Evolutionary conservation across 2,797 vertebrate genomes (phyloP), one percentile per base, ranked within the genome.

Genomic region (Brachyalestes nurse): DNA sequence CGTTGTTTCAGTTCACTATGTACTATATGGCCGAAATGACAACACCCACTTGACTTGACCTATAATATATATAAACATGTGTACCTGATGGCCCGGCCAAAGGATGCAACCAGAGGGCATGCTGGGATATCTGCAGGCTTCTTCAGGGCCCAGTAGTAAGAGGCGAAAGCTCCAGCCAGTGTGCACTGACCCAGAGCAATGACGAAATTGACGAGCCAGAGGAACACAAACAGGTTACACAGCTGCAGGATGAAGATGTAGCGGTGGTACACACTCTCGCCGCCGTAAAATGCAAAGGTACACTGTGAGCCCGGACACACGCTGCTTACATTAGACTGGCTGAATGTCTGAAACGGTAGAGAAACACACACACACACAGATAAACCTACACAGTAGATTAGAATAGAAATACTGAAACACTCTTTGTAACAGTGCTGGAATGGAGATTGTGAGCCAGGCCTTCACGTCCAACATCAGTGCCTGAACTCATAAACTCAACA

Each of bases 151-250:
- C 98, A 99, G 87, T 99, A 99, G 60, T 98, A 99, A 53, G 97
- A 96, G 21, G 97, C 97, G 14, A 99, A 99, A 83, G 97, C 96
- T 86, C 98, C 97, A 0, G 97, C 97, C 80, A 99, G 94, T n/a
- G 97, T 95, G 92, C 97, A 98, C 90, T 98, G 97, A 79, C 97
- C 97, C 92, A 99, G 87, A 0, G 98, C 97, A 67, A 97, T 94
- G 80, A 95, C 92, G 75, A 99, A 99, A 88, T 99, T 99, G 80
- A 97, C 93, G 89, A 98, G 92, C 98, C 98, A 99, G 64, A 99
- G 93, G 90, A 99, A 97, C 83, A 96, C 91, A 66, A 98, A 96
- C 58, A 96, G 89, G 89, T 99, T 99, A 88, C 94, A 95, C 57
- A 99, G 86, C 84, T 99, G 98, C 87, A 99, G 95, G 79, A 95